Conservation (phyloP, 2,797 vertebrate genomes). For the Tympanoctomys barrerae region DNA sequence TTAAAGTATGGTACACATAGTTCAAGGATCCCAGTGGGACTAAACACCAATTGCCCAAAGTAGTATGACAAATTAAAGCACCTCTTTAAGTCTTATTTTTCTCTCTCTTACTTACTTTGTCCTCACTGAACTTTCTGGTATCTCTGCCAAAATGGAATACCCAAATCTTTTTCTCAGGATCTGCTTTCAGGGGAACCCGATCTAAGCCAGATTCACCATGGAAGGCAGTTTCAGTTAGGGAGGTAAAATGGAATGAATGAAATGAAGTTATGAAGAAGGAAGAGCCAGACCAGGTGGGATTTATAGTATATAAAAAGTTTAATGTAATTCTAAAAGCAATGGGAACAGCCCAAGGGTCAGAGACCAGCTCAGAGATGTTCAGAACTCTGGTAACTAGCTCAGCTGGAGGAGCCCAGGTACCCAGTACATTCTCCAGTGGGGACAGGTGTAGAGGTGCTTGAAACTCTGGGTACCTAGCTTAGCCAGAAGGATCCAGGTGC, state of each 20-base stretch:
- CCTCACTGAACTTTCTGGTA: not conserved
- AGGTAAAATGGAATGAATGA: not conserved
- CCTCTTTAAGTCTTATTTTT: not conserved
- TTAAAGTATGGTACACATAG: not conserved
- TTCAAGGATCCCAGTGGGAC: not conserved
- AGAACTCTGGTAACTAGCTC: too few species aligned
- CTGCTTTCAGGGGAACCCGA: not conserved
- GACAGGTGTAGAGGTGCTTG: too few species aligned
- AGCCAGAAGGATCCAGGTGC: too few species aligned
- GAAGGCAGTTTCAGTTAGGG: not conserved
- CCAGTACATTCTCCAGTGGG: too few species aligned
- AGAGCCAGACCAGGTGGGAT: not conserved
- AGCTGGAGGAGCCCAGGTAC: too few species aligned
- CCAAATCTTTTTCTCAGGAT: not conserved
- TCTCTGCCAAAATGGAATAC: not conserved
- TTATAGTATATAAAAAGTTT: not conserved
- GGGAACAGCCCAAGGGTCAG: not conserved
- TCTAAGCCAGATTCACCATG: not conserved
- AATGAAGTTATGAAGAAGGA: not conserved
- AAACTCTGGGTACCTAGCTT: too few species aligned
- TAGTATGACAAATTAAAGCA: not conserved
- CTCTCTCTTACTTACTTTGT: not conserved
- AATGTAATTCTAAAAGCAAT: not conserved
- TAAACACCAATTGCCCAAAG: not conserved
- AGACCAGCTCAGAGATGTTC: too few species aligned